Conservation (phyloP, 2,888 invertebrate genomes). For the Hydroisotoma schaefferi region DNA sequence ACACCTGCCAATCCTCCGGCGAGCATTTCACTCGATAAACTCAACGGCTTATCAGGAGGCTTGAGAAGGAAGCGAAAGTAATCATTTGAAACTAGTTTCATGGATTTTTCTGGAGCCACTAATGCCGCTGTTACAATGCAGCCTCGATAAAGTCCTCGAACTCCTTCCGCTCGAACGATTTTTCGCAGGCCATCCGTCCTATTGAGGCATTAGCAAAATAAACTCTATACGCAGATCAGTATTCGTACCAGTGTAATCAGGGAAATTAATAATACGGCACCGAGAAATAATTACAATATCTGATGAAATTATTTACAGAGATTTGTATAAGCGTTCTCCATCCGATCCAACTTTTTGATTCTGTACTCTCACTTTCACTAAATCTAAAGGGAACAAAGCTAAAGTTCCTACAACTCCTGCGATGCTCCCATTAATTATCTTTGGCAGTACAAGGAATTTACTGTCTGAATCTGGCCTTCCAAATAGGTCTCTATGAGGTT, state of each 20-base stretch:
- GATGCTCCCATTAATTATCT: constrained; percentile 1
- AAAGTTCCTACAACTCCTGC: neutral
- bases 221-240: too few species aligned
- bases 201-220: too few species aligned
- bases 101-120: constrained; percentile 4
- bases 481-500: neutral
- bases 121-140: neutral
- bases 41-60: neutral
- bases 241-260: too few species aligned
- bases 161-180: neutral
- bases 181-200: constrained; percentile 8
- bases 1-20: neutral
- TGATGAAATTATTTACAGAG: neutral
- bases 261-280: neutral
- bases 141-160: constrained; percentile 7
- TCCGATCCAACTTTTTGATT: constrained; percentile 2
- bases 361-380: constrained; percentile 4
- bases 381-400: neutral
- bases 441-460: neutral
- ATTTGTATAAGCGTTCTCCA: neutral
- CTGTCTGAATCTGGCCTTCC: neutral
- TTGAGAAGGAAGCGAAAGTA: neutral
- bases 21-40: neutral
- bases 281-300: neutral
- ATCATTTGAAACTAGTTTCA: constrained; percentile 1